Base-by-base conservation (phyloP, 2,888 invertebrate genomes). In the Zeuzera pyrina region DNA sequence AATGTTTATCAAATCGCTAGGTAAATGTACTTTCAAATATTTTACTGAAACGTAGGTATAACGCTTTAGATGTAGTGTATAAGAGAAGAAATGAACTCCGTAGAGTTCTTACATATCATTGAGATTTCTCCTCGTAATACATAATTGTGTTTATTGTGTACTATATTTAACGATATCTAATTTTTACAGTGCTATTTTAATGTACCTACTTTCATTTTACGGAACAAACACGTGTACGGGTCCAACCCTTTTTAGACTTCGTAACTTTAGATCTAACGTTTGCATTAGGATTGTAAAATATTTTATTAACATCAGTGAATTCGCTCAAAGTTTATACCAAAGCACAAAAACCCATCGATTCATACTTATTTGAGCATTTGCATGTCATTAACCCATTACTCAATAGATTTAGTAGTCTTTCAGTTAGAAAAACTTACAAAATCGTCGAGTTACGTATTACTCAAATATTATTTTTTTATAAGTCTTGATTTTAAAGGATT, bases 291-390 rank as follows among this genome's bases (percentile, higher is more conserved):
- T 73, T 72, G 65, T 76, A 77, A 73, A 70, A 53, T 77, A 76
- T 67, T 57, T 37, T n/a, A n/a, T 51, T 73, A 67, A 68, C 69
- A 66, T 69, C 61, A 67, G 68, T 68, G 64, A 68, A 78, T 76
- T 81, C 79, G 81, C 81, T 83, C 83, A 83, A 81, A 67, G 64
- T 77, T 78, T 78, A 83, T 83, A 83, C 81, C 81, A 83, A 83
- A 83, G 83, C 79, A 78, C 83, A 78, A 77, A 68, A 76, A 65
- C 83, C 83, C 83, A 83, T 78, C 83, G 83, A 81, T 73, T 72
- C 77, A 68, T 71, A 67, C 65, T 63, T 68, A 70, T 64, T 69
- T 58, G 61, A 72, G 67, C 73, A 72, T 66, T 69, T 63, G 63
- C 68, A 61, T 66, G 67, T 71, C 69, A 66, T 67, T 66, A 50